A percentile compares a stretch with the other conserved stretches of the same genome.
phyloP scores from a whole-genome alignment of 1,140 invertebrate genomes.

The Diorhabda elongata region DNA sequence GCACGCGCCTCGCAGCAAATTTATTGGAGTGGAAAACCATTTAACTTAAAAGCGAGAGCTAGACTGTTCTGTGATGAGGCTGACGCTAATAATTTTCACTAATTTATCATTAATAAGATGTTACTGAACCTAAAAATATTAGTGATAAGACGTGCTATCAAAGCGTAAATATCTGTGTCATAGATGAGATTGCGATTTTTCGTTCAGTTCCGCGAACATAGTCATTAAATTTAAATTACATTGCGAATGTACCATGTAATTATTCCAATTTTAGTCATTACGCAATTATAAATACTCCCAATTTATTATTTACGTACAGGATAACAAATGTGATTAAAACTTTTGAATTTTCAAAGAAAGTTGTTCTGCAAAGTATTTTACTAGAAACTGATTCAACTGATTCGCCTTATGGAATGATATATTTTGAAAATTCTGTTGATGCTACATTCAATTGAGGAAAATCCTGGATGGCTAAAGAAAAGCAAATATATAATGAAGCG shows the following conservation, averaged over 20 bases:
- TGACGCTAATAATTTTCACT: conserved; percentile 22
- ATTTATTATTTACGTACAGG: no score
- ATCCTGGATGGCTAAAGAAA: no score
- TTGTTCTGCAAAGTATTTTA: no score
- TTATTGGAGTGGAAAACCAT: conserved; percentile 23
- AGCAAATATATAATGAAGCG: no score
- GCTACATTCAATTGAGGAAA: no score
- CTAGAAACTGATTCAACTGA: no score
- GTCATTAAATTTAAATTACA: background rate
- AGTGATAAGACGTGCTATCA: conserved; percentile 12
- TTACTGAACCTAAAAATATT: conserved; percentile 17
- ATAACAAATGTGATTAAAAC: no score
- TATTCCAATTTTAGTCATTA: background rate
- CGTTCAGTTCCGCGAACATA: background rate
- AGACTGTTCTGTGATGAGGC: conserved; percentile 23
- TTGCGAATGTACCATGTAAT: background rate
- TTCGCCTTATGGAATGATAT: no score
- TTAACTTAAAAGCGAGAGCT: conserved; percentile 23
- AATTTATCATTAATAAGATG: conserved; percentile 23
- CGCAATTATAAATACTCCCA: no score
- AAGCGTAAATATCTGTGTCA: conserved; percentile 14
- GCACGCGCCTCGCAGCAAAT: conserved; percentile 19
- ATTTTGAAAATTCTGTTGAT: no score
- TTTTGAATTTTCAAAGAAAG: no score
- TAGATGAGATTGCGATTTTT: background rate